Evolutionary conservation across 1,140 invertebrate genomes (phyloP).

Genomic region (Globodera rostochiensis): DNA sequence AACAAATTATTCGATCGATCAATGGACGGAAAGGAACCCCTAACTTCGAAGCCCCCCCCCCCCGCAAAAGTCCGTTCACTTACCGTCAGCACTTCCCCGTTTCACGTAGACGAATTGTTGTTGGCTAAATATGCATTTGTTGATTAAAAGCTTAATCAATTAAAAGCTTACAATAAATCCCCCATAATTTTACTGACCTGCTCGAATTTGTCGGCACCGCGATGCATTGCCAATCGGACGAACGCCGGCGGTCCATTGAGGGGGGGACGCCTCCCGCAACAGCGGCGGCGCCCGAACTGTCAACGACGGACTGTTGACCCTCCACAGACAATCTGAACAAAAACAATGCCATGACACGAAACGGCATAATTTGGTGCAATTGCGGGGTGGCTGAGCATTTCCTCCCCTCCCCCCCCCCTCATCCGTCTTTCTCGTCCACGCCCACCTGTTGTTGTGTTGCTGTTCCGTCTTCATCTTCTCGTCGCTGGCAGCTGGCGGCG

Average conservation of each 20-base stretch:
- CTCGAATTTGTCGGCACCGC: constrained; percentile 58
- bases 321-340: background rate
- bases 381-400: no score
- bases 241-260: constrained; percentile 45
- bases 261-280: background rate
- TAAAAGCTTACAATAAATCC: background rate
- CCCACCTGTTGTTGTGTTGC: constrained; percentile 5
- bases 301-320: background rate
- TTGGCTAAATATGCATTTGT: constrained; percentile 26
- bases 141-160: no score
- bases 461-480: constrained; percentile 14
- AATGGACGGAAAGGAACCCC: no score
- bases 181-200: constrained; percentile 36
- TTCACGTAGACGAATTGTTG: constrained; percentile 66
- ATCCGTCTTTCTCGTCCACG: background rate
- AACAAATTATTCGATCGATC: no score
- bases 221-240: constrained; percentile 64
- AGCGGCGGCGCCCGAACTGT: background rate
- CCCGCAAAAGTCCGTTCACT: constrained; percentile 31
- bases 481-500: background rate
- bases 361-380: no score
- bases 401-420: no score
- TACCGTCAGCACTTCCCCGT: constrained; percentile 65
- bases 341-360: no score
- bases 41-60: background rate